Conservation (phyloP, 2,113 vertebrate species). For the Rhinolophus ferrumequinum region DNA sequence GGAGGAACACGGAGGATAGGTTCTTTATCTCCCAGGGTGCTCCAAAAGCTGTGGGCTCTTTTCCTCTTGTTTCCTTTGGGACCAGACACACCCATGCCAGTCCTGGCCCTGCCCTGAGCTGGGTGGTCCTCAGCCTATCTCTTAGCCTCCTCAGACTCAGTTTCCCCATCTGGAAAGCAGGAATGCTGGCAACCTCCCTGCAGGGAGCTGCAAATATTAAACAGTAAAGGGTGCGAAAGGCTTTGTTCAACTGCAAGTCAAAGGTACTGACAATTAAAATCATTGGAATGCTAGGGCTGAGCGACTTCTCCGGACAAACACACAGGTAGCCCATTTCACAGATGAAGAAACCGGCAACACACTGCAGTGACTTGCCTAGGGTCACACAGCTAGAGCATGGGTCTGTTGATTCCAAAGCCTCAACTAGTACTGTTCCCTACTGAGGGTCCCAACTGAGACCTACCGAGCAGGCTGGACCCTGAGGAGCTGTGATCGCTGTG, state of each 20-base stretch:
- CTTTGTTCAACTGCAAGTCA: background rate
- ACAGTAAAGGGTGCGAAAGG: accelerated
- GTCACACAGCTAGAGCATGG: background rate
- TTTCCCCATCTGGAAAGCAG: background rate
- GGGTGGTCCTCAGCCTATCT: background rate
- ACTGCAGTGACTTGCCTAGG: background rate
- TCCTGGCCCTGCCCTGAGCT: background rate
- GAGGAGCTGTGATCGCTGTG: accelerated
- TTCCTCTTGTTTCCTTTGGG: background rate
- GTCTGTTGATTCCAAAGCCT: background rate
- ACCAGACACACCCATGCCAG: background rate
- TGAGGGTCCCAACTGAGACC: background rate
- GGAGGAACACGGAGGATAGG: accelerated
- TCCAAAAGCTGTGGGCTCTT: background rate
- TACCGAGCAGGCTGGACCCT: too few species aligned
- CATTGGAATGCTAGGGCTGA: too few species aligned
- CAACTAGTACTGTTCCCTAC: too few species aligned
- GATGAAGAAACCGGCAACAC: accelerated
- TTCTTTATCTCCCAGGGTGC: background rate
- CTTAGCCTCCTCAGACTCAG: background rate
- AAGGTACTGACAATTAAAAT: background rate
- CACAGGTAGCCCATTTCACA: background rate
- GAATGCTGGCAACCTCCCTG: background rate
- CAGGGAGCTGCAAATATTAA: background rate
- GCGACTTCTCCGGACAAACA: background rate